Evolutionary conservation across 1,140 invertebrate species (phyloP).

Genomic region (Apis cerana): DNA sequence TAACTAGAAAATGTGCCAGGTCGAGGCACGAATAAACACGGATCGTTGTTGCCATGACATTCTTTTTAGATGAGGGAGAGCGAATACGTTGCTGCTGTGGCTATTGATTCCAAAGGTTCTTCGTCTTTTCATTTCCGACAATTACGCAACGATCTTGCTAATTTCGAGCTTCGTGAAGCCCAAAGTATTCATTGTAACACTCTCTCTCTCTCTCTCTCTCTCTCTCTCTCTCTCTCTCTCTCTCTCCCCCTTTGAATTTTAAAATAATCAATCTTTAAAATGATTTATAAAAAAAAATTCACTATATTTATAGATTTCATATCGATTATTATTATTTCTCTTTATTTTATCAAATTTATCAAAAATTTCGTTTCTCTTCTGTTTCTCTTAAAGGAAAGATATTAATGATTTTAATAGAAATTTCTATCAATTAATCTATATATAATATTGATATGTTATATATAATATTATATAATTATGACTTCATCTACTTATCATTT

Average conservation of each 20-base stretch:
- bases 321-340: too few relatives aligned
- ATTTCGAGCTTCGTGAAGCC: slow-evolving; percentile 9
- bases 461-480: too few relatives aligned
- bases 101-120: slow-evolving; percentile 59
- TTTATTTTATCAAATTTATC: too few relatives aligned
- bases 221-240: background rate
- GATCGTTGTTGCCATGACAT: slow-evolving; percentile 71
- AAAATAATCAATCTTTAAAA: background rate
- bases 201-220: background rate
- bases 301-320: too few relatives aligned
- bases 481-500: too few relatives aligned
- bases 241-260: background rate
- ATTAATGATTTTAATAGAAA: too few relatives aligned
- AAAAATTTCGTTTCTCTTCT: too few relatives aligned
- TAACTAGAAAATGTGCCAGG: slow-evolving; percentile 53
- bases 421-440: too few relatives aligned
- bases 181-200: background rate
- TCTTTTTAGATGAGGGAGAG: slow-evolving; percentile 56
- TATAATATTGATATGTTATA: too few relatives aligned
- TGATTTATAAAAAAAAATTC: too few relatives aligned
- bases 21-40: slow-evolving; percentile 44
- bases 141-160: slow-evolving; percentile 37
- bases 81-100: slow-evolving; percentile 41
- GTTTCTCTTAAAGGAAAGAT: too few relatives aligned
- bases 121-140: slow-evolving; percentile 34